Evolutionary conservation across 2,888 invertebrate genomes (phyloP).

Genomic region (Exephanes ischioxanthus): DNA sequence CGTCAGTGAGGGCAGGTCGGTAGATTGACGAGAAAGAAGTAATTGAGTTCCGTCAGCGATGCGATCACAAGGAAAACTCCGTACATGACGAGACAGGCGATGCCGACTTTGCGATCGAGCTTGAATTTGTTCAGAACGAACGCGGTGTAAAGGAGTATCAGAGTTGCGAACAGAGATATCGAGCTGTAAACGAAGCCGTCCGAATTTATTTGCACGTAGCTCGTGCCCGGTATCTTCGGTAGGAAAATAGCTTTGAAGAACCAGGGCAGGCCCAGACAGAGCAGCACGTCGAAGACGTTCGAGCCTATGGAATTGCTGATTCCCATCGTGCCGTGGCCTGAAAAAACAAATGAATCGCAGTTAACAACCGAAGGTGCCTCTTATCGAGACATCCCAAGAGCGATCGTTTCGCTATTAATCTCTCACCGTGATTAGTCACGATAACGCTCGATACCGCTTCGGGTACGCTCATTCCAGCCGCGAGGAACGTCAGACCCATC

Average conservation of each 20-base stretch:
- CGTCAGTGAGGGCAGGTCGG: constrained; percentile 88
- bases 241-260: constrained; percentile 89
- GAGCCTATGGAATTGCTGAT: constrained; percentile 93
- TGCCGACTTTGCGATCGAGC: constrained; percentile 90
- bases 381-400: not conserved
- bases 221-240: constrained; percentile 86
- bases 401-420: not conserved
- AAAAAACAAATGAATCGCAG: constrained; percentile 73
- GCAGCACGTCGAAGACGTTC: constrained; percentile 92
- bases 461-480: constrained; percentile 94
- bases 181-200: constrained; percentile 92
- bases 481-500: constrained; percentile 93
- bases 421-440: constrained; percentile 91
- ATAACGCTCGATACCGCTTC: constrained; percentile 95
- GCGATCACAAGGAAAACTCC: constrained; percentile 89
- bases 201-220: constrained; percentile 91
- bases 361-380: not conserved
- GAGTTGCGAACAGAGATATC: constrained; percentile 90
- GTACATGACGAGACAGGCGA: constrained; percentile 89
- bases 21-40: constrained; percentile 91
- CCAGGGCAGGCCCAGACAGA: constrained; percentile 93
- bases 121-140: constrained; percentile 89
- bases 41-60: constrained; percentile 91
- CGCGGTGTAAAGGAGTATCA: constrained; percentile 89
- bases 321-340: constrained; percentile 92